Percentiles rank a stretch among this genome's conserved stretches.
These are phyloP conservation scores for Rhyacophila evoluta DNA, from an alignment of 2,888 invertebrate genomes.

Conservation along the genomic window DNA sequence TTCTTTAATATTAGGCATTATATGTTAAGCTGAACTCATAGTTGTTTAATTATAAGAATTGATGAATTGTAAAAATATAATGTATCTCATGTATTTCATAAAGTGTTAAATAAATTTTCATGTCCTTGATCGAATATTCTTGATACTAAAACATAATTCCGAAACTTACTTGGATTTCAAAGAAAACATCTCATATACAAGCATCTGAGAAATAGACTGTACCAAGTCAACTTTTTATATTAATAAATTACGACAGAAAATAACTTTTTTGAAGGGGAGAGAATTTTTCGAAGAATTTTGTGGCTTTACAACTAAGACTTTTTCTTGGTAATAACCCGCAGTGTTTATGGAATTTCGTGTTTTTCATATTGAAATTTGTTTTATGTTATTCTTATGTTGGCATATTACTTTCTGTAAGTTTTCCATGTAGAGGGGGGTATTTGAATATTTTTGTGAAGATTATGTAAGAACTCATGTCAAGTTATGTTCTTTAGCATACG, in stretches of 20 bases:
- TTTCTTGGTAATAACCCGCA: constrained; percentile 1
- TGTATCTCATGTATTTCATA: too few relatives aligned
- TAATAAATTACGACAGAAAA: constrained; percentile 39
- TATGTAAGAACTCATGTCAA: neutral
- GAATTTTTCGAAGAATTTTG: constrained; percentile 31
- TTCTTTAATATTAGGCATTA: too few relatives aligned
- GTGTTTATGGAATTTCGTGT: constrained; percentile 14
- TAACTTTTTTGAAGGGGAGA: constrained; percentile 29
- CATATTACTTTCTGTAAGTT: constrained; percentile 3
- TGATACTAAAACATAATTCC: too few relatives aligned
- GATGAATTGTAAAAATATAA: too few relatives aligned
- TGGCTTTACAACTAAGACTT: constrained; percentile 5
- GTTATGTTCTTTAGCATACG: neutral
- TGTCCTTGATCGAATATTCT: too few relatives aligned
- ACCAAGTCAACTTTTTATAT: constrained; percentile 38
- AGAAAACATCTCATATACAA: neutral
- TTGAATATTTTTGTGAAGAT: neutral
- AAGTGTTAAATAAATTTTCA: too few relatives aligned
- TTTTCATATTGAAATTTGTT: constrained; percentile 19
- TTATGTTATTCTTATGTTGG: constrained; percentile 15
- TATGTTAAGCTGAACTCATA: too few relatives aligned
- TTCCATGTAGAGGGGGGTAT: neutral
- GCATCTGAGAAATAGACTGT: neutral
- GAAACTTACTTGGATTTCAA: neutral
- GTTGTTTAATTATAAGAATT: too few relatives aligned